Base-by-base conservation (phyloP, 2,888 invertebrate species). In the Anoplius nigerrimus region DNA sequence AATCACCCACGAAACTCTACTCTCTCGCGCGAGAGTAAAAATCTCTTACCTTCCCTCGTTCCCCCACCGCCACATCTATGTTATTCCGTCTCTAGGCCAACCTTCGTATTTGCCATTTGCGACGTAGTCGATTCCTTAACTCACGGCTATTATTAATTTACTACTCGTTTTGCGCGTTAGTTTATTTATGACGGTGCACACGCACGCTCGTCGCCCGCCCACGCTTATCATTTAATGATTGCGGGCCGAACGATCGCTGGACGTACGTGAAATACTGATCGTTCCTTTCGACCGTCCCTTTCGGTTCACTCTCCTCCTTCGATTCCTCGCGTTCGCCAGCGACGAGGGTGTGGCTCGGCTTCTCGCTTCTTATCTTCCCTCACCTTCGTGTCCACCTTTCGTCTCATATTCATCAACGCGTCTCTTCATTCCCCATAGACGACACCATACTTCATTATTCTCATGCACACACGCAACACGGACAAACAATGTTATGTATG, bases 331-430 rank as follows among this genome's bases (percentile, higher is more conserved):
- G 42, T 34, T 34, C 8, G 34, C 34, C 62, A 48, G 79, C 75
- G 76, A 75, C 81, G 82, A 86, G 85, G 81, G 82, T 85, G 83
- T 84, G 85, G 82, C 82, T 78, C 69, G 62, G 82, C 75, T 83
- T 84, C 78, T 79, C 79, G 81, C 83, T 84, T 84, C 76, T 76
- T 71, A 72, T 73, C 72, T 66, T 67, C 68, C 68, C 66, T 66
- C 72, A 68, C 45, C 64, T 45, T 43, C 46, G 24, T 48, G 24
- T 54, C 61, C 52, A 55, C 58, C n/a, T n/a, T n/a, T n/a, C n/a
- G 52, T 57, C 71, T 69, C 61, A 56, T 16, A 42, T 20, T 15
- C 34, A 56, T 18, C n/a, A 42, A 56, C 20, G n/a, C 20, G 65
- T 34, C 11, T 34, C 34, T 55, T 68, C 69, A 67, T 69, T 59